A percentile compares a stretch with the other conserved stretches of the same genome.
phyloP scores from a whole-genome alignment of 2,888 invertebrate species.

The Serripes groenlandicus region DNA sequence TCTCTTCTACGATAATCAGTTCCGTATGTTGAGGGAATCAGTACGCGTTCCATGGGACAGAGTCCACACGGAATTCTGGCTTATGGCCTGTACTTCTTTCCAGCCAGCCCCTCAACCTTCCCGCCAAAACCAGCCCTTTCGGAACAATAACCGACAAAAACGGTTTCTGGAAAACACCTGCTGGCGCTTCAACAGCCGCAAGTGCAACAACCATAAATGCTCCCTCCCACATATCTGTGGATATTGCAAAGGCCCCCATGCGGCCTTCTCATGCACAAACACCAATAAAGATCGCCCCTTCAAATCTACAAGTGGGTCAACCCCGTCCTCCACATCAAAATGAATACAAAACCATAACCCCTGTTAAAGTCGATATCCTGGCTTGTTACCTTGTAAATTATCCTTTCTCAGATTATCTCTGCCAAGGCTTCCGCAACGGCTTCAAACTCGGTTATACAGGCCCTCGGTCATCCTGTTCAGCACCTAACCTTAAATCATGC shows the following conservation, averaged over 20 bases:
- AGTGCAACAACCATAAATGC: slow-evolving; percentile 3
- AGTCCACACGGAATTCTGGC: slow-evolving; percentile 48
- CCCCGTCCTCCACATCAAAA: not conserved
- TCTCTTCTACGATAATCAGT: slow-evolving; percentile 37
- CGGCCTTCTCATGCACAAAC: slow-evolving; percentile 22
- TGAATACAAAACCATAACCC: not conserved
- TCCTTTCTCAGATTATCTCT: not conserved
- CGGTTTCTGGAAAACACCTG: slow-evolving; percentile 27
- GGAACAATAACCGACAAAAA: not conserved
- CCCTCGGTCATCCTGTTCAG: not conserved
- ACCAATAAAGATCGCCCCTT: too few species aligned
- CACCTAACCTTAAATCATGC: slow-evolving; percentile 35
- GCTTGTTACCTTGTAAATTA: not conserved
- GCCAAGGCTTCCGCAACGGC: slow-evolving; percentile 25
- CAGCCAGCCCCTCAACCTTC: not conserved
- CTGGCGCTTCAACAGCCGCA: slow-evolving; percentile 30
- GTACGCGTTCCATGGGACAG: slow-evolving; percentile 35
- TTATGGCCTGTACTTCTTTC: slow-evolving; percentile 40
- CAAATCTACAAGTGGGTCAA: not conserved
- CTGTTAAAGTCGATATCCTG: not conserved
- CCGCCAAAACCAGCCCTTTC: not conserved
- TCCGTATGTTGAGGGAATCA: slow-evolving; percentile 35
- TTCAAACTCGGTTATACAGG: slow-evolving; percentile 29
- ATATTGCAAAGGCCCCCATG: slow-evolving; percentile 30
- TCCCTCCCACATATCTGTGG: slow-evolving; percentile 29